Conservation (phyloP, 1,140 invertebrate genomes). For the Papilio glaucus region DNA sequence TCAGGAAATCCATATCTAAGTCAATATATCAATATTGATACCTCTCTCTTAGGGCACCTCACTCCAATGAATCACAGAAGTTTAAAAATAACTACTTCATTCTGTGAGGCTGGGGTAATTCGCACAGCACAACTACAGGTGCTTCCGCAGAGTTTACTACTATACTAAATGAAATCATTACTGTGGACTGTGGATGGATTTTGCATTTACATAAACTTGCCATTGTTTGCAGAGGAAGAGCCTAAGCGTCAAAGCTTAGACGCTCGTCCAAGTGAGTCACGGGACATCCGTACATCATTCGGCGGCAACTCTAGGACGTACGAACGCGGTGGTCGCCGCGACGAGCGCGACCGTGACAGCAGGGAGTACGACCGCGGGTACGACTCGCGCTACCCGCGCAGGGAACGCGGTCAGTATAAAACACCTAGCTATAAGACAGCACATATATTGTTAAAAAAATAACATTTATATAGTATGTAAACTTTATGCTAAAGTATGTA, state of each 20-base stretch:
- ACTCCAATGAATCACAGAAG: no score
- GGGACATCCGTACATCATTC: conserved; percentile 83
- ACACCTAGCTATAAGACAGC: background rate
- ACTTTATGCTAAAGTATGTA: no score
- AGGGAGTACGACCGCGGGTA: conserved; percentile 79
- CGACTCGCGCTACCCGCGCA: conserved; percentile 77
- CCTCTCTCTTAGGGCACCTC: no score
- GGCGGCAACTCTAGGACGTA: conserved; percentile 80
- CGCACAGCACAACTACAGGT: no score
- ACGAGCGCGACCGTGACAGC: conserved; percentile 82
- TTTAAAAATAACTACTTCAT: no score
- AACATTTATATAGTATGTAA: no score
- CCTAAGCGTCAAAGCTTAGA: conserved; percentile 83
- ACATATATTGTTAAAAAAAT: background rate
- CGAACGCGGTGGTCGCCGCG: conserved; percentile 83
- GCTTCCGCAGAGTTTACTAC: no score
- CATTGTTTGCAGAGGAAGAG: conserved; percentile 76
- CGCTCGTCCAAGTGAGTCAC: conserved; percentile 76
- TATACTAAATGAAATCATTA: no score
- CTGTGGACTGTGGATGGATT: no score
- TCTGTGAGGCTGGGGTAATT: no score
- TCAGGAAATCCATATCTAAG: no score
- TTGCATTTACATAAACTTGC: background rate
- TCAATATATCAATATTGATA: no score
- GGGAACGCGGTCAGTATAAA: conserved; percentile 68